Evolutionary conservation across 2,797 vertebrate species (phyloP).

Genomic region (Lacerta agilis): DNA sequence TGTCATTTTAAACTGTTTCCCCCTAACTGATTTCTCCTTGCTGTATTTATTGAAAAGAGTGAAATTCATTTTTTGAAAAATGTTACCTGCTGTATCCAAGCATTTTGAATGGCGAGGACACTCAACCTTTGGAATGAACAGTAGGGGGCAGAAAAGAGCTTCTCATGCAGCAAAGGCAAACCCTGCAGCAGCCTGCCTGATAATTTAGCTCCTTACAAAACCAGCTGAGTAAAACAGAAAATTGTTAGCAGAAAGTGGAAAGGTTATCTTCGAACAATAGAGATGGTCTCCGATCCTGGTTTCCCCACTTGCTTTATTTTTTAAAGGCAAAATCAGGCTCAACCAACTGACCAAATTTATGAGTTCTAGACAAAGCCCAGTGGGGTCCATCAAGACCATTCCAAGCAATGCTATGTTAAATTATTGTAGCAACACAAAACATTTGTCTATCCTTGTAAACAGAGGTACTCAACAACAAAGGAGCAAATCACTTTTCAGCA

Average conservation of each 20-base stretch:
- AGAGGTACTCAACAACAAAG: neutral
- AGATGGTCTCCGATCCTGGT: slow-evolving; percentile 3
- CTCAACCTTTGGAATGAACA: slow-evolving; percentile 25
- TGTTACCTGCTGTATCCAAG: neutral
- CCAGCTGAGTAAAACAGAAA: slow-evolving; percentile 31
- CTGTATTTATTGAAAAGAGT: neutral
- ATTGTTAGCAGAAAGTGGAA: slow-evolving; percentile 35
- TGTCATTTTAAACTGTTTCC: neutral
- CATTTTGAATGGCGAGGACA: neutral
- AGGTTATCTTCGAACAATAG: slow-evolving; percentile 38
- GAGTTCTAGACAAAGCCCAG: neutral
- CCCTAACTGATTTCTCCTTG: neutral
- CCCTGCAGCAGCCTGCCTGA: slow-evolving; percentile 37
- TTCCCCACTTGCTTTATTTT: neutral
- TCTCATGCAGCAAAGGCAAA: slow-evolving; percentile 17
- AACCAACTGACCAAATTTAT: slow-evolving; percentile 14
- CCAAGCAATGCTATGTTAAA: neutral
- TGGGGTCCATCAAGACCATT: neutral
- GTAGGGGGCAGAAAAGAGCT: slow-evolving; percentile 71
- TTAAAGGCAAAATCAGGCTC: neutral
- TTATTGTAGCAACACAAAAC: slow-evolving; percentile 15
- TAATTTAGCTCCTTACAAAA: slow-evolving; percentile 32
- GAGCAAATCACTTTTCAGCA: neutral
- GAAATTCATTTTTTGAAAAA: neutral
- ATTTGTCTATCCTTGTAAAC: neutral